Conservation (phyloP, 2,797 vertebrate genomes). For the Trematomus bernacchii region DNA sequence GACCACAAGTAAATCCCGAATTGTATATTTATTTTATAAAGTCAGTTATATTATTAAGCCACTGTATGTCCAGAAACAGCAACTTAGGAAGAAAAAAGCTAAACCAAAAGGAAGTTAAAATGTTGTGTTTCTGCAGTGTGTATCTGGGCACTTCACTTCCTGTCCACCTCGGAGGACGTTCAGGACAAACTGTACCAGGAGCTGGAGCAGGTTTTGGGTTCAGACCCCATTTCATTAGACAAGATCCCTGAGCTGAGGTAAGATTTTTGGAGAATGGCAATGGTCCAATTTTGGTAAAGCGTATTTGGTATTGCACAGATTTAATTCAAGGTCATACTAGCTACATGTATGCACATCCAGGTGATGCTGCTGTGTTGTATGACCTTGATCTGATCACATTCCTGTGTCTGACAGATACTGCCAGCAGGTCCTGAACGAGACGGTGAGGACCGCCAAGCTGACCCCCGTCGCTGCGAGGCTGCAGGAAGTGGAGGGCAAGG, state of each 20-base stretch:
- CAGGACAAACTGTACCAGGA: constrained; percentile 93
- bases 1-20: neutral
- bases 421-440: constrained; percentile 94
- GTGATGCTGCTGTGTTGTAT: neutral
- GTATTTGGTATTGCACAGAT: neutral
- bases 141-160: constrained; percentile 94
- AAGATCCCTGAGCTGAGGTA: constrained; percentile 95
- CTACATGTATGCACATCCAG: neutral
- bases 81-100: neutral
- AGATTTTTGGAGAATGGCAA: constrained; percentile 30
- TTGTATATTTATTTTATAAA: neutral
- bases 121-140: constrained; percentile 87
- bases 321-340: neutral
- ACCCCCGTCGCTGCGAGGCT: constrained; percentile 93
- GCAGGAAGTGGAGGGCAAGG: constrained; percentile 94
- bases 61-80: neutral
- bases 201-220: constrained; percentile 89
- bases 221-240: constrained; percentile 88
- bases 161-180: constrained; percentile 91
- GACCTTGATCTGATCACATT: constrained; percentile 13
- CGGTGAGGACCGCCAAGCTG: constrained; percentile 93
- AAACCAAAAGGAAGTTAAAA: neutral
- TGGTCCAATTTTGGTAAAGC: neutral
- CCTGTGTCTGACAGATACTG: constrained; percentile 88
- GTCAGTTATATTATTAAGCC: neutral